Percentiles rank a stretch among this genome's conserved stretches.
Evolutionary conservation across 2,888 invertebrate species (phyloP).

Genomic region (Andrena praecox): DNA sequence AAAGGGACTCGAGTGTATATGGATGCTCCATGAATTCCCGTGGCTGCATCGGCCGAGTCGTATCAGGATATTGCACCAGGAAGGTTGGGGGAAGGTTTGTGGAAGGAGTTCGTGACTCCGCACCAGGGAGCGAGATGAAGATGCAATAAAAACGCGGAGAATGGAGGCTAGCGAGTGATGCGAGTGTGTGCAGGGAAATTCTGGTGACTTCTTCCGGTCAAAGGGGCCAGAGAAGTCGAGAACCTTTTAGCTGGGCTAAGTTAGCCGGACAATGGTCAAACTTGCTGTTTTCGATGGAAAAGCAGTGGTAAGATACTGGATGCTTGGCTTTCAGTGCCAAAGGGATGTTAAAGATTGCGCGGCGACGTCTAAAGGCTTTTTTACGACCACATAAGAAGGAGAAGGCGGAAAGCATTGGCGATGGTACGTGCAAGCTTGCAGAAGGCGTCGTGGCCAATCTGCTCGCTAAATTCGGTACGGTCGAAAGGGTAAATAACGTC

Average conservation of each 20-base stretch:
- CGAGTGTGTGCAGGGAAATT: not conserved
- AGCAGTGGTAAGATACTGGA: not conserved
- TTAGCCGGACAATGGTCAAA: not conserved
- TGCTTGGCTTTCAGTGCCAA: not conserved
- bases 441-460: conserved; percentile 52
- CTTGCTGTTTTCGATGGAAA: not conserved
- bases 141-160: conserved; percentile 4
- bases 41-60: not conserved
- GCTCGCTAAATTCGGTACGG: conserved; percentile 54
- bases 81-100: not conserved
- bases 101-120: not conserved
- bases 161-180: not conserved
- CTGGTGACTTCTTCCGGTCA: not conserved
- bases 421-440: conserved; percentile 60
- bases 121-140: not conserved
- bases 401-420: conserved; percentile 14
- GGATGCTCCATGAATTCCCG: not conserved
- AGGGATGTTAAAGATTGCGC: not conserved
- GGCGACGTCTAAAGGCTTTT: conserved; percentile 11
- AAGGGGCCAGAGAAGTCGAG: too few species aligned
- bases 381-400: conserved; percentile 10
- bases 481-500: conserved; percentile 62
- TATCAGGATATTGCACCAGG: not conserved
- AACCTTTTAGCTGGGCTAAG: too few species aligned
- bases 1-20: not conserved